Base-by-base conservation (phyloP, 2,797 vertebrate genomes). In the Phaenicophaeus curvirostris region DNA sequence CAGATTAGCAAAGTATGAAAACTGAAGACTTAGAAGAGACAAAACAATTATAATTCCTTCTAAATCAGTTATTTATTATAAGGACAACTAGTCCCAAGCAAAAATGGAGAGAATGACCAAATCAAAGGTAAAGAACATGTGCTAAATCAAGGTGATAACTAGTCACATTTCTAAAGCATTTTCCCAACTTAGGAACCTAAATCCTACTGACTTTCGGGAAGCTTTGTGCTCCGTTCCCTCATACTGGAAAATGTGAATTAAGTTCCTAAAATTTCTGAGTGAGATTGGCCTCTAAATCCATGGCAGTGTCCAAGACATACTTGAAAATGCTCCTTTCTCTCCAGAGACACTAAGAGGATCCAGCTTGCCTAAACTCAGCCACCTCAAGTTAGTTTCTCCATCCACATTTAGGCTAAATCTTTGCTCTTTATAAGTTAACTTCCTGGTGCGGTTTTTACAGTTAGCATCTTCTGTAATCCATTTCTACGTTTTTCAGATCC, bases 1-100 rank as follows among this genome's bases (percentile, higher is more conserved):
- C 44, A 83, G 74, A 83, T 63, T 33, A 74, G 67, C 83, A 58
- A 91, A 90, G 77, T 90, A 85, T 55, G 74, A 87, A 85, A 85
- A 55, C 69, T 50, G 61, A 84, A 72, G 66, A 31, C 58, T 94
- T 75, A 46, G 31, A 78, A 91, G 57, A 65, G 28, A 57, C 51
- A 69, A 63, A 92, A 82, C 63, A 89, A 87, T 84, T 63, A 58
- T 14, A 69, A 69, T 53, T 82, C 31, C 42, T 72, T 86, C 88
- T 41, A 63, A 76, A 63, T 35, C 44, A 46, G 31, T 63, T 90
- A 39, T 63, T 91, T 87, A n/a, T 48, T 71, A 71, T 55, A 87
- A 91, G 55, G 67, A 75, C 59, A 90, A 86, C 66, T 6, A 83
- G 19, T 48, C 33, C 35, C 54, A n/a, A 91, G 75, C n/a, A 94